Percentiles rank a stretch among this genome's conserved stretches.
These are phyloP conservation scores for Drepanosiphum platanoidis DNA, from an alignment of 2,888 invertebrate species.

Conservation along the genomic window DNA sequence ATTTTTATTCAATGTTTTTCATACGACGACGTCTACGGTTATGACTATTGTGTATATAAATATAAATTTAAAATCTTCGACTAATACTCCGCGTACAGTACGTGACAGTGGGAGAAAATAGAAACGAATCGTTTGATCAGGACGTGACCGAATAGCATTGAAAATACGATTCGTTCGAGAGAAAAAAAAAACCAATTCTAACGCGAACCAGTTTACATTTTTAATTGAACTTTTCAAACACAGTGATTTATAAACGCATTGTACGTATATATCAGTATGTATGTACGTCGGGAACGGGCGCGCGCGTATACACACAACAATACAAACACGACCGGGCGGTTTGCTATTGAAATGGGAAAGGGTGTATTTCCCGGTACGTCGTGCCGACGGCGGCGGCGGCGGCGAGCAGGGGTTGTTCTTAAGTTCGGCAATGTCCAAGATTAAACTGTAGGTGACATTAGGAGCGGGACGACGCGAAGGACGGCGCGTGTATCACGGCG, in stretches of 20 bases:
- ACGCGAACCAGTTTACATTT: too few relatives aligned
- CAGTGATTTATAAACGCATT: not conserved
- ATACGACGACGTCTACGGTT: too few relatives aligned
- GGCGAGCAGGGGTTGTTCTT: constrained; percentile 40
- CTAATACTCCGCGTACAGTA: too few relatives aligned
- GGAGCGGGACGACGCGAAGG: not conserved
- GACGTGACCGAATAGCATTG: too few relatives aligned
- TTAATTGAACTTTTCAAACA: too few relatives aligned
- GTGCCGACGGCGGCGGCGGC: not conserved
- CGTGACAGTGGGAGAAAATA: too few relatives aligned
- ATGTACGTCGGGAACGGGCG: not conserved
- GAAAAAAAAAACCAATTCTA: too few relatives aligned
- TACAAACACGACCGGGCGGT: constrained; percentile 32
- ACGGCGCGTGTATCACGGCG: constrained; percentile 38
- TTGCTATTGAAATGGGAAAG: constrained; percentile 31
- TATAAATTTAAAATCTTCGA: too few relatives aligned
- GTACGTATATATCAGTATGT: constrained; percentile 4
- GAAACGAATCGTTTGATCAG: too few relatives aligned
- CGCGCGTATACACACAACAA: not conserved
- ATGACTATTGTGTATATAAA: too few relatives aligned
- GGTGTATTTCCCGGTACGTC: not conserved
- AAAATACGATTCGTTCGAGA: too few relatives aligned
- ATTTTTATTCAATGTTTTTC: too few relatives aligned
- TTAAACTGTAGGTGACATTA: constrained; percentile 61
- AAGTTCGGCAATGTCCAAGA: constrained; percentile 60